These are phyloP conservation scores for Eumacrocentrus americanus DNA, from an alignment of 2,888 invertebrate genomes.

Conservation along the genomic window DNA sequence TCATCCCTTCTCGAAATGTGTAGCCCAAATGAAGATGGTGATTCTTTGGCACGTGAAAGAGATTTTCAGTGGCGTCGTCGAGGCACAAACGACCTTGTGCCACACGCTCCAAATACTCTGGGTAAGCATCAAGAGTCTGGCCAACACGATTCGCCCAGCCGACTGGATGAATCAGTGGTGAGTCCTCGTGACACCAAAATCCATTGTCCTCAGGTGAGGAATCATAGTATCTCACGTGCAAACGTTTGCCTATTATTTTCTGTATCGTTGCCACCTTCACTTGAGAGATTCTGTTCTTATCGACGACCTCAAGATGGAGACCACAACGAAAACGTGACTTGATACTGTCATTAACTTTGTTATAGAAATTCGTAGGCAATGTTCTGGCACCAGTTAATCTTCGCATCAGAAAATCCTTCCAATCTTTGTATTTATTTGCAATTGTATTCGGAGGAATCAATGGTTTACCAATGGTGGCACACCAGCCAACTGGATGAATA, in stretches of 20 bases:
- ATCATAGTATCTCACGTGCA: conserved; percentile 90
- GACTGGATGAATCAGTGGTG: conserved; percentile 91
- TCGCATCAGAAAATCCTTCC: conserved; percentile 94
- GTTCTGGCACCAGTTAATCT: conserved; percentile 94
- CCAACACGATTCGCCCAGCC: conserved; percentile 95
- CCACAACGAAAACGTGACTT: conserved; percentile 84
- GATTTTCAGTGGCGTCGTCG: conserved; percentile 80
- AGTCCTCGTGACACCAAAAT: conserved; percentile 97
- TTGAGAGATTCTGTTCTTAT: conserved; percentile 94
- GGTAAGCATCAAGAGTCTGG: conserved; percentile 85
- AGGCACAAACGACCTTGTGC: conserved; percentile 73
- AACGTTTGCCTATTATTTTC: conserved; percentile 89
- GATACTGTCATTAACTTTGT: conserved; percentile 83
- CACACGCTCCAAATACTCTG: conserved; percentile 77
- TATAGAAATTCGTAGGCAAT: conserved; percentile 89
- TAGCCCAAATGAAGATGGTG: conserved; percentile 63
- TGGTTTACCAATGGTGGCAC: conserved; percentile 93
- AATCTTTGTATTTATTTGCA: conserved; percentile 91
- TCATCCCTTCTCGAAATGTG: conserved; percentile 84
- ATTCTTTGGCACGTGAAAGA: conserved; percentile 71
- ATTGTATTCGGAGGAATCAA: conserved; percentile 93
- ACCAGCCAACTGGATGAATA: conserved; percentile 98
- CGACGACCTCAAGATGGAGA: conserved; percentile 90
- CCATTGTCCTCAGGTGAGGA: conserved; percentile 80
- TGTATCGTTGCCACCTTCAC: conserved; percentile 88